Evolutionary conservation across 1,140 invertebrate genomes (phyloP).

Genomic region (Melipona quadrifasciata): DNA sequence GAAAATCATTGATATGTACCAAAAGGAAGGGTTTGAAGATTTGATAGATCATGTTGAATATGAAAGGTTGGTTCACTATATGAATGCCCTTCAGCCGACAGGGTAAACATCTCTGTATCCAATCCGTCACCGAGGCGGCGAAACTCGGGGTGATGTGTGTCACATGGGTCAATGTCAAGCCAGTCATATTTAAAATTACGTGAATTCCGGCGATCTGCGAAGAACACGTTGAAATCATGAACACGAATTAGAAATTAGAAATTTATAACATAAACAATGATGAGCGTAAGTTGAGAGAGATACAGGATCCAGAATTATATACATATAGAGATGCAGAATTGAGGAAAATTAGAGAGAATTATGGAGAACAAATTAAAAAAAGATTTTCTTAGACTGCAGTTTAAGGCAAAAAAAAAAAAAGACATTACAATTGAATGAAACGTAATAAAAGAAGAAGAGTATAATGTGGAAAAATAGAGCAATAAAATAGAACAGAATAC

Average conservation of each 20-base stretch:
- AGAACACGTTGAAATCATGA: background rate
- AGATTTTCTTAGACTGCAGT: background rate
- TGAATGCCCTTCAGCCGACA: slow-evolving; percentile 87
- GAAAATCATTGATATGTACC: slow-evolving; percentile 50
- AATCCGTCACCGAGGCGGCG: slow-evolving; percentile 85
- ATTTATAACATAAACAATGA: no score
- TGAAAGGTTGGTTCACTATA: slow-evolving; percentile 89
- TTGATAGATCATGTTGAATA: slow-evolving; percentile 89
- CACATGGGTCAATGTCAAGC: slow-evolving; percentile 85
- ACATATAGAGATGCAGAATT: no score
- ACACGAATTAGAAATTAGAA: background rate
- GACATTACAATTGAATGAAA: no score
- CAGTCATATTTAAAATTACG: slow-evolving; percentile 87
- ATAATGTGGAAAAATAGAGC: no score
- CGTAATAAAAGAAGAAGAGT: no score
- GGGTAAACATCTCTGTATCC: slow-evolving; percentile 87
- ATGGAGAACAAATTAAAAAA: background rate
- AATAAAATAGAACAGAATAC: background rate
- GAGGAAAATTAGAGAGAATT: no score
- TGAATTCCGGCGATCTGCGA: slow-evolving; percentile 82
- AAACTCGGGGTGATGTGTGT: slow-evolving; percentile 87
- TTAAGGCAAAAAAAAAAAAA: background rate
- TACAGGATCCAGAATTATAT: no score
- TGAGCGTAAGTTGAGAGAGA: no score
- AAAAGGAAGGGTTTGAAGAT: slow-evolving; percentile 90